phyloP scores from a whole-genome alignment of 2,888 invertebrate genomes.

The Brachypterus glaber region DNA sequence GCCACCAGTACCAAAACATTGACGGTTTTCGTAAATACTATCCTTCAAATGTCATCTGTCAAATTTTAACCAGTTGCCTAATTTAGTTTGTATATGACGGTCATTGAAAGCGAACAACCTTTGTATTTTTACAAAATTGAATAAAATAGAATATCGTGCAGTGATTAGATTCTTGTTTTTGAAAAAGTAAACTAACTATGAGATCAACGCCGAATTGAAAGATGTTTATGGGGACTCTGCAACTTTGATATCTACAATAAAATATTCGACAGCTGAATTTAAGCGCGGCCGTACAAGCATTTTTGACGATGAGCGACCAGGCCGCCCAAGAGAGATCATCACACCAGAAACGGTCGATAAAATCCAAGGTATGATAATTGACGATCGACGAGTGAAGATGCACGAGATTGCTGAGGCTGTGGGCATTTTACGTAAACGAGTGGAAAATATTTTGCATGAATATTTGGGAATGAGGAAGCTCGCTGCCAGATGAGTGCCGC shows the following conservation, averaged over 20 bases:
- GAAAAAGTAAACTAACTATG: background rate
- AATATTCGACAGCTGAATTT: slow-evolving; percentile 1
- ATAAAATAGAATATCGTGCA: slow-evolving; percentile 1
- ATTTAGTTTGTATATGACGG: too few species aligned
- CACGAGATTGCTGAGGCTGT: background rate
- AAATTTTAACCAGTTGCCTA: too few species aligned
- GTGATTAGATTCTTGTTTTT: slow-evolving; percentile 3
- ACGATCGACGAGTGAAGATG: background rate
- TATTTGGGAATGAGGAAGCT: background rate
- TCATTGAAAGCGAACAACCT: too few species aligned
- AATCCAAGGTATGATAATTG: background rate
- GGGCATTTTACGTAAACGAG: background rate
- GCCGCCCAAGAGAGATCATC: background rate
- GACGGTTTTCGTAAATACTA: background rate
- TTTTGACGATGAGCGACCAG: background rate
- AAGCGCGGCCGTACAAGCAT: slow-evolving; percentile 4
- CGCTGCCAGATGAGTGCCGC: background rate
- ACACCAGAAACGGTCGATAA: background rate
- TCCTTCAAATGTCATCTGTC: too few species aligned
- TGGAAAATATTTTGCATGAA: background rate
- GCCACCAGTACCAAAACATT: background rate
- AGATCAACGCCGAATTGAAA: background rate
- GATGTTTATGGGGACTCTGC: slow-evolving; percentile 2
- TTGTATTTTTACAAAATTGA: background rate
- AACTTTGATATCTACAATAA: background rate